These are phyloP conservation scores for Eciton burchellii DNA, from an alignment of 1,140 invertebrate genomes.

Conservation along the genomic window DNA sequence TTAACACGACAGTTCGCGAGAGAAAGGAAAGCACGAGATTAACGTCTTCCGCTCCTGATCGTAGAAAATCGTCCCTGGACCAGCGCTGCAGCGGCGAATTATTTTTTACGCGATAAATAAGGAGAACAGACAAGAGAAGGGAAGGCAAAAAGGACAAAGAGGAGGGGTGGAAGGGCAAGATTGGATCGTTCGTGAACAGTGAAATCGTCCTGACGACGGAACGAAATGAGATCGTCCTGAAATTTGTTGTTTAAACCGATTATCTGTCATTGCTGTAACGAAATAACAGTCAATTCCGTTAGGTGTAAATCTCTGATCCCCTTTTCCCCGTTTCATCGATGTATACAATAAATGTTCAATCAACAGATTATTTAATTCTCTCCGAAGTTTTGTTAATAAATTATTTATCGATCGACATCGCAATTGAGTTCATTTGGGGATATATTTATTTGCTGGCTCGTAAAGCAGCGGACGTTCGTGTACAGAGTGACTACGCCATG, in stretches of 20 bases:
- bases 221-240: constrained; percentile 54
- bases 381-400: constrained; percentile 55
- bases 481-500: constrained; percentile 8
- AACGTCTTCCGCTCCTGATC: constrained; percentile 61
- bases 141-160: constrained; percentile 15
- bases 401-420: constrained; percentile 58
- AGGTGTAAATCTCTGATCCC: constrained; percentile 63
- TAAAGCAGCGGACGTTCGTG: constrained; percentile 37
- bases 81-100: constrained; percentile 56
- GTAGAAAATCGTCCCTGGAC: constrained; percentile 61
- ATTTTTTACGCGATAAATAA: constrained; percentile 67
- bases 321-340: constrained; percentile 69
- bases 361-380: constrained; percentile 69
- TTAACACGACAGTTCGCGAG: constrained; percentile 46
- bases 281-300: constrained; percentile 68
- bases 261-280: constrained; percentile 72
- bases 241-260: constrained; percentile 61
- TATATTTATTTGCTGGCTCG: constrained; percentile 11
- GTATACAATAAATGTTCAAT: constrained; percentile 75
- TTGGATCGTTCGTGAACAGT: constrained; percentile 69
- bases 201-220: constrained; percentile 47
- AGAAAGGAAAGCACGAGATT: constrained; percentile 39
- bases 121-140: not conserved
- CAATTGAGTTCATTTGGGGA: constrained; percentile 44
- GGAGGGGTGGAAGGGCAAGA: not conserved